Evolutionary conservation across 2,888 invertebrate genomes (phyloP).

Genomic region (Tanaodytes sp.): DNA sequence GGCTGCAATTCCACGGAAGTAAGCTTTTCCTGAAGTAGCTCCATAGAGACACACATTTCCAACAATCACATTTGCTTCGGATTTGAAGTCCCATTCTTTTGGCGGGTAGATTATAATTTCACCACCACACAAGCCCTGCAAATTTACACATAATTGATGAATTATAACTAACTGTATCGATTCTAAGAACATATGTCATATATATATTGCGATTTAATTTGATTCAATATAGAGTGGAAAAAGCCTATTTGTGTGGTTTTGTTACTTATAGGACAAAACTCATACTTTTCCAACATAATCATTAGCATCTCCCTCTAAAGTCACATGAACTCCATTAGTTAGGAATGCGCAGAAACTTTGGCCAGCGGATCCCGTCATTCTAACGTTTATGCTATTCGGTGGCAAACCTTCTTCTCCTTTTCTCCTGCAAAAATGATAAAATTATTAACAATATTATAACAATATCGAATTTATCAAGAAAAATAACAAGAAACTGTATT

Average conservation of each 20-base stretch:
- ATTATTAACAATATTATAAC: too few species aligned
- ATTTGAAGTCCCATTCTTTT: conserved; percentile 86
- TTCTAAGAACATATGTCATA: too few species aligned
- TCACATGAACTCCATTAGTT: conserved; percentile 89
- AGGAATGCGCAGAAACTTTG: conserved; percentile 99
- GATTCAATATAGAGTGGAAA: too few species aligned
- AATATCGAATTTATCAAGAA: too few species aligned
- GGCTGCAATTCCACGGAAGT: conserved; percentile 96
- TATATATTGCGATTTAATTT: too few species aligned
- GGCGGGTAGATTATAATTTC: conserved; percentile 94
- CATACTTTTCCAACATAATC: conserved; percentile 94
- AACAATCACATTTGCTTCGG: conserved; percentile 95
- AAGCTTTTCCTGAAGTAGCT: conserved; percentile 94
- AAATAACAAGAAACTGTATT: too few species aligned
- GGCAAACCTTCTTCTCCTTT: conserved; percentile 91
- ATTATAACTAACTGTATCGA: too few species aligned
- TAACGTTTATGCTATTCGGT: conserved; percentile 85
- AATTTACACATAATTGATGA: too few species aligned
- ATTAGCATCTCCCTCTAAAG: conserved; percentile 96
- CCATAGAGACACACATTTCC: conserved; percentile 99
- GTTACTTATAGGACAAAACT: neutral
- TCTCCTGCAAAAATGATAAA: conserved; percentile 82
- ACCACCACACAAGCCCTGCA: conserved; percentile 95
- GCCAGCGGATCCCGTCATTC: conserved; percentile 93
- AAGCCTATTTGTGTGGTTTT: too few species aligned